These are phyloP conservation scores for Helogale parvula DNA, from an alignment of 2,113 vertebrate genomes.

Conservation along the genomic window DNA sequence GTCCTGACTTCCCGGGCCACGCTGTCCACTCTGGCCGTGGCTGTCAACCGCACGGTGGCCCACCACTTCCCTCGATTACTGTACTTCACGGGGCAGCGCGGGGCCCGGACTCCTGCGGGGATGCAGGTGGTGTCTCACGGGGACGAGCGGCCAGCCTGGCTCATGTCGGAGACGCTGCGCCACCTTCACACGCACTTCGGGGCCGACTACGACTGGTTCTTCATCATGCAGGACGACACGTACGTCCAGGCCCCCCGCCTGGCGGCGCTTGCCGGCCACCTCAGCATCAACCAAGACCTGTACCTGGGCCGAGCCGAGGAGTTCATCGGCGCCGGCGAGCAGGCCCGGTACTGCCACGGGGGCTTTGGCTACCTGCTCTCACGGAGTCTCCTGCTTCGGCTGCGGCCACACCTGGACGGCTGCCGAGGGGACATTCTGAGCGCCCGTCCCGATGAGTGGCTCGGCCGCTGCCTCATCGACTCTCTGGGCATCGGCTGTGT, in stretches of 20 bases:
- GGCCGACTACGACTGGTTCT: slow-evolving; percentile 97
- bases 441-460: slow-evolving; percentile 96
- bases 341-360: slow-evolving; percentile 94
- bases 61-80: slow-evolving; percentile 94
- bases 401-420: slow-evolving; percentile 92
- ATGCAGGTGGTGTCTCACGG: slow-evolving; percentile 95
- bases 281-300: slow-evolving; percentile 94
- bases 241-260: slow-evolving; percentile 94
- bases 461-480: slow-evolving; percentile 98
- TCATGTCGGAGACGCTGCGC: slow-evolving; percentile 97
- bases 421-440: slow-evolving; percentile 98
- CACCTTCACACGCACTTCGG: slow-evolving; percentile 94
- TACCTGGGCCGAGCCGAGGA: slow-evolving; percentile 96
- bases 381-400: slow-evolving; percentile 92
- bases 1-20: slow-evolving; percentile 94
- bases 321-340: slow-evolving; percentile 95
- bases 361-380: slow-evolving; percentile 97
- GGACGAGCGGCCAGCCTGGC: slow-evolving; percentile 97
- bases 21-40: slow-evolving; percentile 93
- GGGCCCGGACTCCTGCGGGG: slow-evolving; percentile 92
- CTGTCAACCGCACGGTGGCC: slow-evolving; percentile 95
- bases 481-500: slow-evolving; percentile 93
- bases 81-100: slow-evolving; percentile 95
- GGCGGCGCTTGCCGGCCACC: slow-evolving; percentile 91
- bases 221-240: slow-evolving; percentile 95